Base-by-base conservation (phyloP, 2,797 vertebrate genomes). In the Paedocypris micromegethes region DNA sequence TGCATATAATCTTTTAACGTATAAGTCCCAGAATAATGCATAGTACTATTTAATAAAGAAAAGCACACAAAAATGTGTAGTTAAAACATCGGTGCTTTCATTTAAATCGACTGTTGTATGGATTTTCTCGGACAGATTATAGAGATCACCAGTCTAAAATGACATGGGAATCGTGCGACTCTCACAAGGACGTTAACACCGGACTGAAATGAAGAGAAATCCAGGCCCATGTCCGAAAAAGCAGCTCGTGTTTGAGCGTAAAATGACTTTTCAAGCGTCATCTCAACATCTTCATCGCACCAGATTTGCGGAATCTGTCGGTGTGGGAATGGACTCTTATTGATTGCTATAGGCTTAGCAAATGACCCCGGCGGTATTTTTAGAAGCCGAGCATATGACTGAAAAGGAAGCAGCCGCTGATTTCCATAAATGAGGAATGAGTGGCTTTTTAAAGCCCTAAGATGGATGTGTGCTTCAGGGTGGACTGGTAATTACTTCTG, bases 321-420 rank as follows among this genome's bases (percentile, higher is more conserved):
- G 3, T 64, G 51, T 47, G 56, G 58, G 39, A 44, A 59, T 54
- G 37, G 49, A 41, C 64, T 61, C 52, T 70, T 86, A 88, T 86
- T 86, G 86, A 88, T 89, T 68, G 64, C 81, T 84, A 86, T 84
- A 83, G 85, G 76, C 83, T 79, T 83, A 72, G 79, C 76, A 86
- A 88, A 89, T 83, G 83, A 90, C 83, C 85, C 84, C 79, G 72
- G 76, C 76, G 77, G 76, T 88, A 89, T 89, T 86, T 90, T 89
- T 88, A 89, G 90, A 86, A 70, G 7, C 51, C 54, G 79, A 68
- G 79, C 77, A 72, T 81, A 81, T 81, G 81, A 83, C 76, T 73
- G 49, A 76, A 72, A 73, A 84, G 76, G 79, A 82, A 84, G 68
- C 37, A n/a, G 48, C 39, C 44, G 66, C 64, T 78, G 73, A 75